These are phyloP conservation scores for Neolamprologus hecqui DNA, from an alignment of 2,113 vertebrate species.

Conservation along the genomic window DNA sequence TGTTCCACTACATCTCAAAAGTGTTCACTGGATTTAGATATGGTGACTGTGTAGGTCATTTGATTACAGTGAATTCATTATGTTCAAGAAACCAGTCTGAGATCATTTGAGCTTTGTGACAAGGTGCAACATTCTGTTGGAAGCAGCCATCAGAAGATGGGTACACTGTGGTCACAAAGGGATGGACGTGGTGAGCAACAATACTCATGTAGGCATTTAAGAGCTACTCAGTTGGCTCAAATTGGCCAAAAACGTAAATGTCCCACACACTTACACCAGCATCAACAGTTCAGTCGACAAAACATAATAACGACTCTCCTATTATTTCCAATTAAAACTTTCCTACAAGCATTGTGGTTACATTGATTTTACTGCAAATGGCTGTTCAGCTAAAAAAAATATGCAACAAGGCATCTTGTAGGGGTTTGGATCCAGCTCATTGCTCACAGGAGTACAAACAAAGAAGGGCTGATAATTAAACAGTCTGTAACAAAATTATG, in stretches of 20 bases:
- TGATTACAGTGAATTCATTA: background rate
- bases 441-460: slow-evolving; percentile 34
- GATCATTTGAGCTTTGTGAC: background rate
- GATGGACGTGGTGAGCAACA: background rate
- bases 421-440: slow-evolving; percentile 21
- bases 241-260: background rate
- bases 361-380: slow-evolving; percentile 44
- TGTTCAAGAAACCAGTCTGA: background rate
- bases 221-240: background rate
- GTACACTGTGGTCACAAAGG: background rate
- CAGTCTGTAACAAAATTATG: slow-evolving; percentile 23
- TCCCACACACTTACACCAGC: background rate
- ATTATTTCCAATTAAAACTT: slow-evolving; percentile 66
- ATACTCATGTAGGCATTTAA: background rate
- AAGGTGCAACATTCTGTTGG: background rate
- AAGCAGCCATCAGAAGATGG: background rate
- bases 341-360: slow-evolving; percentile 36
- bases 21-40: background rate
- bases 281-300: slow-evolving; percentile 10
- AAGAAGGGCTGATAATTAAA: slow-evolving; percentile 44
- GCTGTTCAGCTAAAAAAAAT: slow-evolving; percentile 8
- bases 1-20: background rate
- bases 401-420: background rate
- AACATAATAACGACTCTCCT: slow-evolving; percentile 51
- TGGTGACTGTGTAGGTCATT: background rate